Evolutionary conservation across 2,888 invertebrate species (phyloP), one percentile per base, ranked within the genome.

Genomic region (Iselma pallidipennis): DNA sequence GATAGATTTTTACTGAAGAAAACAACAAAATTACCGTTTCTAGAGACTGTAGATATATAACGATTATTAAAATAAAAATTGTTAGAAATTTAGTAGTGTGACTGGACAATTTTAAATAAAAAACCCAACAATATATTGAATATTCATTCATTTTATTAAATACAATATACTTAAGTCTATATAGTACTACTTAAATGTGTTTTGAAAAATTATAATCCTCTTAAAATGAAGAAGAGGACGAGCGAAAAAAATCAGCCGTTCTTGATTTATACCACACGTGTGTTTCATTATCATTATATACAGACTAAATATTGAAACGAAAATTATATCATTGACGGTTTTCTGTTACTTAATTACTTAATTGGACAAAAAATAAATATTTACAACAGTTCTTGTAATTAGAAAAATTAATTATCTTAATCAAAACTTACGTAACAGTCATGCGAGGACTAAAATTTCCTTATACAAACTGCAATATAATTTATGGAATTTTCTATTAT

Each of bases 41-140:
- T 21, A 16, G 21, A 42, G 42, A 45, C 45, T 21, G 45, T 45
- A 45, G 21, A 33, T 26, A 33, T 21, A 33, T 21, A 6, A 19
- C 21, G 19, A 28, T 10, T 21, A 10, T 48, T 50, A 31, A 45
- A 33, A 45, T 56, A 55, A 31, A 49, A 28, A 28, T 31, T 52
- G 16, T 54, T 54, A 42, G 25, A 33, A 33, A 21, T 21, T 21
- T 37, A 26, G 10, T 37, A 54, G 37, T 56, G 56, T 45, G 57
- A 61, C 55, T 49, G 37, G 55, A 61, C 37, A 29, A 45, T 45
- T 58, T 51, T 19, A 28, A 59, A 29, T 29, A 59, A 59, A 42
- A 57, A n/a, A n/a, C n/a, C 19, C 12, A 53, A 25, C 21, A 5
- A 14, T 53, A 16, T 42, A 29, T 16, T 14, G 23, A n/a, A 61